phyloP scores from a whole-genome alignment of 1,140 invertebrate genomes.

The Cotesia typhae region DNA sequence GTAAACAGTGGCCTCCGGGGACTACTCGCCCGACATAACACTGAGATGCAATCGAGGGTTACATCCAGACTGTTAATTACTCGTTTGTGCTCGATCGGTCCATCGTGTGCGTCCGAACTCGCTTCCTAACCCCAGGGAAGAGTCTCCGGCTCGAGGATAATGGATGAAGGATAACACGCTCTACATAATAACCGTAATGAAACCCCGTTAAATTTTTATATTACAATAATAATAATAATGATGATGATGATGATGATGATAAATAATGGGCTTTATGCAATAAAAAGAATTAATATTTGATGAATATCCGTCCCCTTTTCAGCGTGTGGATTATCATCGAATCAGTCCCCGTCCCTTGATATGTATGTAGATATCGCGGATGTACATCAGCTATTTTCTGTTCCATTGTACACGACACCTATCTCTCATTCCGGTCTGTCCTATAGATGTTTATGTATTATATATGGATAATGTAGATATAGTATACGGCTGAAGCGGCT shows the following conservation, averaged over 20 bases:
- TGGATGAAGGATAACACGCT: too few species aligned
- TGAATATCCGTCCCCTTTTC: too few species aligned
- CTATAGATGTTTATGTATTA: too few species aligned
- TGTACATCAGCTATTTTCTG: slow-evolving; percentile 3
- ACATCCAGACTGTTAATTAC: slow-evolving; percentile 64
- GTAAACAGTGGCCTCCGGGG: slow-evolving; percentile 52
- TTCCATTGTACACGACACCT: slow-evolving; percentile 14
- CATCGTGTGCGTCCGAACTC: slow-evolving; percentile 35
- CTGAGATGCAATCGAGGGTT: slow-evolving; percentile 32
- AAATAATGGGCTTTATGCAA: too few species aligned
- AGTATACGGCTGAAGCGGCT: too few species aligned
- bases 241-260: too few species aligned
- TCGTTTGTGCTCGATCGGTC: slow-evolving; percentile 61
- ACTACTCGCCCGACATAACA: neutral
- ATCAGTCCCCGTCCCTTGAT: neutral
- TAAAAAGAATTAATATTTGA: too few species aligned
- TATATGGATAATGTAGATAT: too few species aligned
- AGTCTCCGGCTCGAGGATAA: neutral
- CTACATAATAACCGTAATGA: too few species aligned
- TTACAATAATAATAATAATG: too few species aligned
- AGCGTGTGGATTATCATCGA: neutral
- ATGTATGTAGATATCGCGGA: neutral
- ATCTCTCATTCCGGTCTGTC: too few species aligned
- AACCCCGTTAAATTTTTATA: too few species aligned
- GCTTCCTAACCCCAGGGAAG: neutral